Conservation (phyloP, 2,113 vertebrate species). For the Bubo blakistoni region DNA sequence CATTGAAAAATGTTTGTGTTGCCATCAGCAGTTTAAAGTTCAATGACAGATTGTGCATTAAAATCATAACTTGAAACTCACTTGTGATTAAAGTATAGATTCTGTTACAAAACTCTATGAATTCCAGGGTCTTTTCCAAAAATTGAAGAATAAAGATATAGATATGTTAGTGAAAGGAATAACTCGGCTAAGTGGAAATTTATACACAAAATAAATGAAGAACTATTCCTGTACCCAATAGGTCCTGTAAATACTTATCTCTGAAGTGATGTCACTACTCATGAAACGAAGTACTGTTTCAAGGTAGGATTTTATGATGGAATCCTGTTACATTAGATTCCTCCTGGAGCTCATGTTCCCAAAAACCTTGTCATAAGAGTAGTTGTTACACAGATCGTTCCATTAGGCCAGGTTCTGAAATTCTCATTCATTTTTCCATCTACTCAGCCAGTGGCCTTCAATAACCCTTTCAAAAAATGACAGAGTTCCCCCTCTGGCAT, state of each 20-base stretch:
- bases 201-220: neutral
- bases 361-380: neutral
- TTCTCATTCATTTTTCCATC: neutral
- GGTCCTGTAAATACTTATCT: neutral
- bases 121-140: neutral
- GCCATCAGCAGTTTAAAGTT: neutral
- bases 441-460: neutral
- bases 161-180: neutral
- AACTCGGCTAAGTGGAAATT: neutral
- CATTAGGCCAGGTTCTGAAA: neutral
- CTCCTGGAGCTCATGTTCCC: neutral
- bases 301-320: neutral
- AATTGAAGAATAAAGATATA: neutral
- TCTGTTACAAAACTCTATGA: neutral
- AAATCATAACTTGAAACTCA: neutral
- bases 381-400: neutral
- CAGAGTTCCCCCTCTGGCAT: neutral
- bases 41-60: neutral
- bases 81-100: neutral
- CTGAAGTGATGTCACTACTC: neutral
- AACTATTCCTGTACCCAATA: neutral
- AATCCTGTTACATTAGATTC: neutral
- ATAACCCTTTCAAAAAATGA: constrained; percentile 15
- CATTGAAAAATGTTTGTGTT: neutral
- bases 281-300: neutral